Evolutionary conservation across 2,888 invertebrate genomes (phyloP), one percentile per base, ranked within the genome.

Genomic region (Chrysotoxum bicinctum): DNA sequence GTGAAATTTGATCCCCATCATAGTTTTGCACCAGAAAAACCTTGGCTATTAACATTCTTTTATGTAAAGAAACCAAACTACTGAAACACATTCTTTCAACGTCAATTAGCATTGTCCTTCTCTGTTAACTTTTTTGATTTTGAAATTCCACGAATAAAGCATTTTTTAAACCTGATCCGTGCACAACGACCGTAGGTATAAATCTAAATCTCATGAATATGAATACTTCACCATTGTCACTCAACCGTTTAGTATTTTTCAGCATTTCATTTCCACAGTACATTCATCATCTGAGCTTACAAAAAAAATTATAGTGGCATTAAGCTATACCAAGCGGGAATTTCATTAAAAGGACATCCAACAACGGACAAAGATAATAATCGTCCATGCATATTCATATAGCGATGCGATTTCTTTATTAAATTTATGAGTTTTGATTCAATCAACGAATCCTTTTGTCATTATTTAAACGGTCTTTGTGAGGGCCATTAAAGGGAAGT

Each of bases 341-440:
- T 32, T 16, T 56, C 12, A 56, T 56, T 56, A 12, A 56, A 56
- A 35, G 56, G 54, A 56, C 19, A 56, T 32, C 35, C 12, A 19
- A 32, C 30, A 35, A 35, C 16, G n/a, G 26, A 3, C 19, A 37
- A 43, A 40, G 43, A 62, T 40, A 45, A 40, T 62, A 26, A 23
- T 9, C 62, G 30, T 62, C 35, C 7, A 23, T 35, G 12, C 52
- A 52, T 52, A 21, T 4, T 16, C 8, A 43, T 16, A 6, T 3
- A 52, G 16, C 0, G 19, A 10, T 43, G 10, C 21, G 2, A n/a
- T 43, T 62, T 45, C 14, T 9, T 45, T 45, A 45, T 56, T 75
- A 56, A 16, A 66, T 56, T 56, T 56, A 64, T 66, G 66, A 66
- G 35, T 14, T 75, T 75, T 35, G 23, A 66, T 74, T 54, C 32